Evolutionary conservation across 1,140 invertebrate genomes (phyloP).

Genomic region (Caligus rogercresseyi): DNA sequence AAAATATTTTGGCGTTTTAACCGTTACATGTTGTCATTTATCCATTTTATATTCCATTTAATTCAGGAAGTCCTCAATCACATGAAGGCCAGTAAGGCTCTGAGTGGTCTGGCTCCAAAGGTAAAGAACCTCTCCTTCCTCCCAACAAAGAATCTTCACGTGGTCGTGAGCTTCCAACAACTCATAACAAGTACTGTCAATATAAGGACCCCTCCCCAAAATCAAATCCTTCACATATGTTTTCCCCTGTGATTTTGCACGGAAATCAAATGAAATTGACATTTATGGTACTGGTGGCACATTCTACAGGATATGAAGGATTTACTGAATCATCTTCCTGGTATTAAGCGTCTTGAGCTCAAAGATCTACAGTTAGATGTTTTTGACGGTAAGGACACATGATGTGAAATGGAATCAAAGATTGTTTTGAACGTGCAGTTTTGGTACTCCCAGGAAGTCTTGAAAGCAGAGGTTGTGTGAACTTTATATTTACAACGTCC

Average conservation of each 20-base stretch:
- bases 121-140: slow-evolving; percentile 47
- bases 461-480: too few relatives aligned
- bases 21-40: too few relatives aligned
- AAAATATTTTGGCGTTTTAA: too few relatives aligned
- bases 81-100: slow-evolving; percentile 47
- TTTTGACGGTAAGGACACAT: slow-evolving; percentile 12
- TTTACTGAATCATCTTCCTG: background rate
- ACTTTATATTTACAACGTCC: too few relatives aligned
- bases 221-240: slow-evolving; percentile 35
- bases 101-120: slow-evolving; percentile 46
- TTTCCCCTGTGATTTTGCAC: slow-evolving; percentile 19
- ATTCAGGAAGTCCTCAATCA: slow-evolving; percentile 51
- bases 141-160: slow-evolving; percentile 59
- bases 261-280: slow-evolving; percentile 24
- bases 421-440: too few relatives aligned
- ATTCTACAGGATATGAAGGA: slow-evolving; percentile 19
- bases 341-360: slow-evolving; percentile 13
- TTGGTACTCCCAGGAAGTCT: too few relatives aligned
- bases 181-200: slow-evolving; percentile 47
- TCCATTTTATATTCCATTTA: slow-evolving; percentile 4
- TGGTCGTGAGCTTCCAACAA: slow-evolving; percentile 65
- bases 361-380: slow-evolving; percentile 8
- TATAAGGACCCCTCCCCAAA: slow-evolving; percentile 27
- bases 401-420: background rate
- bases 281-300: slow-evolving; percentile 54